Conservation (phyloP, 1,140 invertebrate species). For the Drosophila virilis region DNA sequence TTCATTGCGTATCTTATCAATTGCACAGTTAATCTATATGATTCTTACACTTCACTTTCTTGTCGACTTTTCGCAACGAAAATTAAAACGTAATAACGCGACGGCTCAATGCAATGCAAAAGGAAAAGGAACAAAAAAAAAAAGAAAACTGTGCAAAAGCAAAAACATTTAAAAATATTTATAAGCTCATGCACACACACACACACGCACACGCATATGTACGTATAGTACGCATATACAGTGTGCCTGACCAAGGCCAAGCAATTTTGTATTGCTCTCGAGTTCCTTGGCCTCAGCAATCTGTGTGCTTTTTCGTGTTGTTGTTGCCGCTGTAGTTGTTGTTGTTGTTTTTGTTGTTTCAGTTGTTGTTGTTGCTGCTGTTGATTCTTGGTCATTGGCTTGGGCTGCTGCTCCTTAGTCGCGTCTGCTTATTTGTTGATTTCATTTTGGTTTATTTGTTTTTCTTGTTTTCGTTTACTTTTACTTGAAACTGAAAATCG, state of each 20-base stretch:
- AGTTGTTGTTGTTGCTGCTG: conserved; percentile 41
- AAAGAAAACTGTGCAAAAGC: conserved; percentile 24
- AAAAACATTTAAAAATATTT: conserved; percentile 79
- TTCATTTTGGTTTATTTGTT: conserved; percentile 77
- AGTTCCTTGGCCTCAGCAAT: conserved; percentile 75
- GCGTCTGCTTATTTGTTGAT: conserved; percentile 74
- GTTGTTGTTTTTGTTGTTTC: conserved; percentile 40
- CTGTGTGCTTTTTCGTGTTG: conserved; percentile 35
- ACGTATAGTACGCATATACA: conserved; percentile 36
- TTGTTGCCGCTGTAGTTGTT: conserved; percentile 13
- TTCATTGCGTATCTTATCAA: conserved; percentile 62
- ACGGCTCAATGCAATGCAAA: conserved; percentile 50
- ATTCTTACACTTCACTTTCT: conserved; percentile 70
- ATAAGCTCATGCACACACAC: conserved; percentile 5
- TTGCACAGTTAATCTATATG: conserved; percentile 57
- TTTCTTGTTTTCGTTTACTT: conserved; percentile 68
- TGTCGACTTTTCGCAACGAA: conserved; percentile 71
- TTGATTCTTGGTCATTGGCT: conserved; percentile 81
- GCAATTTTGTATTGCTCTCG: conserved; percentile 77
- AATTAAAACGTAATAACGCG: conserved; percentile 66
- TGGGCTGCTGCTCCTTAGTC: conserved; percentile 47
- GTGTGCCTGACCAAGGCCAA: conserved; percentile 80
- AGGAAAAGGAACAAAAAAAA: conserved; percentile 43
- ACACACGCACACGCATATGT: background rate
- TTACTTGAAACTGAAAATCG: conserved; percentile 56